A percentile compares a stretch with the other conserved stretches of the same genome.
phyloP scores from a whole-genome alignment of 92 coral and sea anemone genomes.

The Virgularia gustaviana region DNA sequence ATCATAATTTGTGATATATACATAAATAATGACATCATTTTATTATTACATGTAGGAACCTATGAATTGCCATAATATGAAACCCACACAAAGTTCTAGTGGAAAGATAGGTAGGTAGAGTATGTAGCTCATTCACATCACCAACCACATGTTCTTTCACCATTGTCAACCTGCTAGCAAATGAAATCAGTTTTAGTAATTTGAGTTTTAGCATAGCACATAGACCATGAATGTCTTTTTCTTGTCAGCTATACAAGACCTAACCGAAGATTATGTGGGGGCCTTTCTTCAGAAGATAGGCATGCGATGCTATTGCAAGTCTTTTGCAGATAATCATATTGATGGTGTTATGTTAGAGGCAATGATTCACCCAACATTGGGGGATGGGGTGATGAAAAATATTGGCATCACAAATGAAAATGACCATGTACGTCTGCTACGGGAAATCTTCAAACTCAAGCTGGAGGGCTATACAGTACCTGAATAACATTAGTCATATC shows the following conservation, averaged over 20 bases:
- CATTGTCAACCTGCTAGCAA: neutral
- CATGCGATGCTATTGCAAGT: neutral
- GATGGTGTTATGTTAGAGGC: constrained; percentile 5
- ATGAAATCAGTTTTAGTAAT: neutral
- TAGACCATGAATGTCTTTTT: neutral
- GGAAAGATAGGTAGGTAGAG: no score
- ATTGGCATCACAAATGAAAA: constrained; percentile 6
- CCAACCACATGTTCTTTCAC: no score
- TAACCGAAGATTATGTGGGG: constrained; percentile 1
- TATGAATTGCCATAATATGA: no score
- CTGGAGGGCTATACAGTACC: neutral
- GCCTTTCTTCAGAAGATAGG: neutral
- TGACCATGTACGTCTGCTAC: neutral
- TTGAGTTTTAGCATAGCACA: neutral
- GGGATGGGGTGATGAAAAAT: constrained; percentile 1
- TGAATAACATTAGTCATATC: constrained; percentile 9
- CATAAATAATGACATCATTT: no score
- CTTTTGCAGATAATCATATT: neutral
- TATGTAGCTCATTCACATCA: no score
- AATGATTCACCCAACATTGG: constrained; percentile 8
- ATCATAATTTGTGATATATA: no score
- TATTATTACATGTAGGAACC: no score
- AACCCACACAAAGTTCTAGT: no score
- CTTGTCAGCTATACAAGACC: neutral
- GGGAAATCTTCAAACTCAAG: neutral